Evolutionary conservation across 35 echinoderm and acorn worm genomes (phyloP).

Genomic region (Strongylocentrotus purpuratus): DNA sequence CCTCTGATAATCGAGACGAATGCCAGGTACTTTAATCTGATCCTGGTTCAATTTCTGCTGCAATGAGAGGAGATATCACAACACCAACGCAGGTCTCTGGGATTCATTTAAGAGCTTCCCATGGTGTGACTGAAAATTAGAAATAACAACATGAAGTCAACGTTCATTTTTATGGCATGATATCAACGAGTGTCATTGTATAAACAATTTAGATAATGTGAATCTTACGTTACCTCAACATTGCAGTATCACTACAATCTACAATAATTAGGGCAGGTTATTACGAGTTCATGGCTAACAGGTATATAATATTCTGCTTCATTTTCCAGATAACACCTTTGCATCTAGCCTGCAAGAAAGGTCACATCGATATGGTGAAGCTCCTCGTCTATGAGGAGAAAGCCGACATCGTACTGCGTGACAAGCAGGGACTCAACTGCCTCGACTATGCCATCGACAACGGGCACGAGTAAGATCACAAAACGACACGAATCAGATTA

Average conservation of each 20-base stretch:
- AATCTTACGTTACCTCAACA: not conserved
- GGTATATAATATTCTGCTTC: not conserved
- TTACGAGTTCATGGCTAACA: not conserved
- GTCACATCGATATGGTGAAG: slow-evolving; percentile 93
- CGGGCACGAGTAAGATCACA: slow-evolving; percentile 72
- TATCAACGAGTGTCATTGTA: not conserved
- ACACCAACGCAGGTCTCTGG: not conserved
- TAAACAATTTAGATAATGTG: not conserved
- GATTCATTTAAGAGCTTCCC: not conserved
- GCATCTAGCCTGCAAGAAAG: slow-evolving; percentile 91
- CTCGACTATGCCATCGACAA: slow-evolving; percentile 93
- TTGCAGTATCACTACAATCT: not conserved
- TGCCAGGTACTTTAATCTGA: not conserved
- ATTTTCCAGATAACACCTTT: slow-evolving; percentile 90
- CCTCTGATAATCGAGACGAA: not conserved
- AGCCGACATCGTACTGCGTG: slow-evolving; percentile 76
- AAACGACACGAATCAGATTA: not conserved
- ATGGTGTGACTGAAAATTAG: not conserved
- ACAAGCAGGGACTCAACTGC: slow-evolving; percentile 73
- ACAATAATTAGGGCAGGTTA: not conserved
- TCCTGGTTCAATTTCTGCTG: not conserved
- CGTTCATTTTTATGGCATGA: not conserved
- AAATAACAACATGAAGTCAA: not conserved
- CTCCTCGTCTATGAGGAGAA: slow-evolving; percentile 65
- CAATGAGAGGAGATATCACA: not conserved